Percentiles rank a stretch among this genome's conserved stretches.
Evolutionary conservation across 2,797 vertebrate genomes (phyloP).

Genomic region (Thalassophryne amazonica): DNA sequence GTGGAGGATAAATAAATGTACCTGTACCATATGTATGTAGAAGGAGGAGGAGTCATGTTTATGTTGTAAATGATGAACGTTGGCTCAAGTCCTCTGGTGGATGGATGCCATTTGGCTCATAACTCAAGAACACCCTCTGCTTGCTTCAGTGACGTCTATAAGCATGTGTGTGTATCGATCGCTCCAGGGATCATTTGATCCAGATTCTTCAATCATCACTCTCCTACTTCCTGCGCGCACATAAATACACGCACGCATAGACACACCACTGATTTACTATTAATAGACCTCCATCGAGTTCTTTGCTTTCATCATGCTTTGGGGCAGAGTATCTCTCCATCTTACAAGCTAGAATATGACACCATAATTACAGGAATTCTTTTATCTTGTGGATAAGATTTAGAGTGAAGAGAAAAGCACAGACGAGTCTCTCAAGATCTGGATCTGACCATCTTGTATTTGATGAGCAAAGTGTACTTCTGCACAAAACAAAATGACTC

Average conservation of each 20-base stretch:
- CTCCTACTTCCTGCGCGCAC: slow-evolving; percentile 6
- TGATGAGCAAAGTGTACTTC: slow-evolving; percentile 6
- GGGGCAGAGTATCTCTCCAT: slow-evolving; percentile 15
- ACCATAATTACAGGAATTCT: slow-evolving; percentile 23
- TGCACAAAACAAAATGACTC: slow-evolving; percentile 1
- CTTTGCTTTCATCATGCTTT: slow-evolving; percentile 24
- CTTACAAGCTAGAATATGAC: slow-evolving; percentile 13
- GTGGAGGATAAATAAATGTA: too few species aligned
- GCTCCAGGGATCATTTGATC: slow-evolving; percentile 50
- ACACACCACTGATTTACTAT: slow-evolving; percentile 15
- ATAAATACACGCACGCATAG: neutral
- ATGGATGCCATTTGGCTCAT: too few species aligned
- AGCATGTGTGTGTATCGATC: slow-evolving; percentile 3
- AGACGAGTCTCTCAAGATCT: slow-evolving; percentile 4
- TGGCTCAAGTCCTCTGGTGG: too few species aligned
- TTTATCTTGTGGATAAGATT: slow-evolving; percentile 5
- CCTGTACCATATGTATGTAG: too few species aligned
- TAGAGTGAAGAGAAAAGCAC: neutral
- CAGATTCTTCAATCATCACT: slow-evolving; percentile 38
- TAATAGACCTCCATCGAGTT: slow-evolving; percentile 39
- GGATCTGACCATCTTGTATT: neutral
- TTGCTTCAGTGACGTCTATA: neutral
- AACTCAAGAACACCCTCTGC: neutral
- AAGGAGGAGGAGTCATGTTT: too few species aligned
- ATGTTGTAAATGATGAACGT: too few species aligned